Conservation (phyloP, 2,888 invertebrate genomes). For the Aporophyla lueneburgensis region DNA sequence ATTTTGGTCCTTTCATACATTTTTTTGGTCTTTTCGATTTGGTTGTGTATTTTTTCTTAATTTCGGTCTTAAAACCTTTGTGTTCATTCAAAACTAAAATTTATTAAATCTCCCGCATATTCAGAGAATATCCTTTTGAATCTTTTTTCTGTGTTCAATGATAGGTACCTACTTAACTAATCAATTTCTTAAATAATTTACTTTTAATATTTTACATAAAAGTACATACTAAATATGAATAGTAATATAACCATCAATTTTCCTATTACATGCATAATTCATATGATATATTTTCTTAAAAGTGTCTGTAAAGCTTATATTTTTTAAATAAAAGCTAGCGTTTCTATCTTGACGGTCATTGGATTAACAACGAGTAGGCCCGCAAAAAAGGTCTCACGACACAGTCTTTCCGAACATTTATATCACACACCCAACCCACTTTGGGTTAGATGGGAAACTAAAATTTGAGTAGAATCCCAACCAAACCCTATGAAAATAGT, state of each 20-base stretch:
- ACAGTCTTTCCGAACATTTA: not conserved
- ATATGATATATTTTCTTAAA: not conserved
- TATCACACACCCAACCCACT: not conserved
- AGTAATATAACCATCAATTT: not conserved
- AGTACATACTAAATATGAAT: not conserved
- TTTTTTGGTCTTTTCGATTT: slow-evolving; percentile 2
- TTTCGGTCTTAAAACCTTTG: not conserved
- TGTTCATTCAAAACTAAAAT: not conserved
- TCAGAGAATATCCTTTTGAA: too few relatives aligned
- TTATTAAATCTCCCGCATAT: not conserved
- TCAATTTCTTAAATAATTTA: not conserved
- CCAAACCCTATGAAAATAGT: not conserved
- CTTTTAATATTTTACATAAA: not conserved
- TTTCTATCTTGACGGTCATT: not conserved
- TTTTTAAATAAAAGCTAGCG: not conserved
- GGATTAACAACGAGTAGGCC: too few relatives aligned
- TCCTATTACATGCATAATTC: too few relatives aligned
- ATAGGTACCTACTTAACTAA: not conserved
- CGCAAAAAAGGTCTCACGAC: not conserved
- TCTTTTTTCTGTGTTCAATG: not conserved
- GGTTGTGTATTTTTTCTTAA: slow-evolving; percentile 16
- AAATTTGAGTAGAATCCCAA: not conserved
- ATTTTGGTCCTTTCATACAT: slow-evolving; percentile 35
- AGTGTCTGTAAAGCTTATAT: not conserved
- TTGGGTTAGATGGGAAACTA: not conserved